These are phyloP conservation scores for Cuculus canorus DNA, from an alignment of 2,797 vertebrate species.

Conservation along the genomic window DNA sequence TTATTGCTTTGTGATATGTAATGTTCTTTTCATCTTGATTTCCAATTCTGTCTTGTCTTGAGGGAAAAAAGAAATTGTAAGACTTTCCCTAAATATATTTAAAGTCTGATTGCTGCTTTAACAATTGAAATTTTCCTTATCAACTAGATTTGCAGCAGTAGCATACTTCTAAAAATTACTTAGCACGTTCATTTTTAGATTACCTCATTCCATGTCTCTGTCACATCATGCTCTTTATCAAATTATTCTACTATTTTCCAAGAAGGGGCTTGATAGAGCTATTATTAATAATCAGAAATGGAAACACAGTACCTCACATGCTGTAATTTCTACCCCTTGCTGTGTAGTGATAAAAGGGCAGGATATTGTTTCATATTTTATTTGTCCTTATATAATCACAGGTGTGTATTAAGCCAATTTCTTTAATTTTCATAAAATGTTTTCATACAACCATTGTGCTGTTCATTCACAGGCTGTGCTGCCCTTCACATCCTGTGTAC, in stretches of 20 bases:
- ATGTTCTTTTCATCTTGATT: background rate
- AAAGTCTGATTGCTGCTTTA: background rate
- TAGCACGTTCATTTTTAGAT: conserved; percentile 5
- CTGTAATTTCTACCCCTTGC: background rate
- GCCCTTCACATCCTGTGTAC: fast-evolving
- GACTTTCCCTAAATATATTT: conserved; percentile 11
- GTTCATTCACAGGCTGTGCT: background rate
- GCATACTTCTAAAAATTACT: conserved; percentile 26
- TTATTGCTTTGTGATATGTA: background rate
- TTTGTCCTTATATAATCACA: background rate
- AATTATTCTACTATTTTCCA: background rate
- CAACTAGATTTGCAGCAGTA: background rate
- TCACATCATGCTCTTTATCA: background rate
- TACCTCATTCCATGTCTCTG: background rate
- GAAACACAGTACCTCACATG: background rate
- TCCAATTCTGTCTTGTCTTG: background rate
- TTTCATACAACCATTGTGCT: background rate
- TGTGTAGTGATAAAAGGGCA: background rate
- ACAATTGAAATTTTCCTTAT: background rate
- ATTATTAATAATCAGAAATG: background rate
- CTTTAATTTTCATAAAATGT: background rate
- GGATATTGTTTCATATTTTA: background rate
- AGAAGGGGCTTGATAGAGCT: background rate
- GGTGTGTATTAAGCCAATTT: background rate
- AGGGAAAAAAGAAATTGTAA: background rate